Base-by-base conservation (phyloP, 2,113 vertebrate species). In the Tetrao urogallus region DNA sequence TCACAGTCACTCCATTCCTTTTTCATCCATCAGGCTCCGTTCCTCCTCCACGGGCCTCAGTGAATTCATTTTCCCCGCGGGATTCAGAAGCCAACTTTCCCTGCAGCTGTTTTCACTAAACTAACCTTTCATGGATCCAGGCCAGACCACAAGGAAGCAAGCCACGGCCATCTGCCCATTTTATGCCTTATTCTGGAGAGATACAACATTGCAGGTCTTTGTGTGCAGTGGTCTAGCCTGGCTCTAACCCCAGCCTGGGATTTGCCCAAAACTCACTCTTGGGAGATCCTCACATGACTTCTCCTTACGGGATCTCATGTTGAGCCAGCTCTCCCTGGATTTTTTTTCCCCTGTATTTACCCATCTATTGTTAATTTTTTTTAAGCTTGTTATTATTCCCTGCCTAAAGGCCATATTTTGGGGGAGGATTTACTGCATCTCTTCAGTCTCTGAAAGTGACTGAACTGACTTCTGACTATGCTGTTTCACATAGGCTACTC, bases 71-170 rank as follows among this genome's bases (percentile, higher is more conserved):
- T 22, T 3, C 21, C 57, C 56, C 52, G 48, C 32, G 43, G 8
- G 43, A 69, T 20, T 2, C 34, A 82, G 66, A 89, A 75, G 48
- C 20, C 54, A 76, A 13, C n/a, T 87, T 79, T 76, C 22, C 5
- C 71, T 79, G 54, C 74, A 92, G 74, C 57, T 94, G 82, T 89
- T 91, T 92, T 79, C 45, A 69, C 0, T 7, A 84, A 32, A 71
- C 48, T 89, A 94, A 94, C 78, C 58, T 92, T 94, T 70, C 15
- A 52, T 61, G 74, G 74, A 89, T 32, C 9, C 16, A 84, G 47
- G 74, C 89, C 93, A 93, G 77, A 92, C 89, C 81, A 93, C 87
- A 92, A 19, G 42, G 70, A 94, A 89, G 43, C 42, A 92, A 90
- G 65, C 38, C 70, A 82, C 8, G 4, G 34, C 32, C 52, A 58